Conservation (phyloP, 2,797 vertebrate species). For the Aphelocoma californica region DNA sequence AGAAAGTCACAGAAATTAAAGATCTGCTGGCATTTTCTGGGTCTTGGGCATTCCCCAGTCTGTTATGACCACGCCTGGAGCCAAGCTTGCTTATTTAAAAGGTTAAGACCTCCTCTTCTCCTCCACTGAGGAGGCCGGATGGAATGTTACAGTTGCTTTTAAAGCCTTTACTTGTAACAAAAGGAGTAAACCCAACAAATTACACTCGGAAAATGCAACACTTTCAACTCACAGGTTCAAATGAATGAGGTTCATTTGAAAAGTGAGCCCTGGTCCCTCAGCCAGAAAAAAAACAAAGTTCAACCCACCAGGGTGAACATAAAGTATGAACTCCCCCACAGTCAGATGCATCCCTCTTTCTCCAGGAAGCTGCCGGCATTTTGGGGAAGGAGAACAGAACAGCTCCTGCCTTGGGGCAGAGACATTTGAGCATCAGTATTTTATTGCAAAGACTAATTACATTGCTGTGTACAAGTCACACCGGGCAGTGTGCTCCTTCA, state of each 20-base stretch:
- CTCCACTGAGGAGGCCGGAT: accelerated
- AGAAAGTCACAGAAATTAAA: neutral
- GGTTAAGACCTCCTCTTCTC: neutral
- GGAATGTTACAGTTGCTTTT: neutral
- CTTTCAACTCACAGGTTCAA: neutral
- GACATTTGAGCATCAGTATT: conserved; percentile 18
- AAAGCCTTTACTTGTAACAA: neutral
- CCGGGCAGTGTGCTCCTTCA: conserved; percentile 67
- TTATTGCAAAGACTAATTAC: conserved; percentile 78
- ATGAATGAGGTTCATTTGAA: neutral
- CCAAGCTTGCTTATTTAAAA: neutral
- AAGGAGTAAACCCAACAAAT: neutral
- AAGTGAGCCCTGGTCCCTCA: too few relatives aligned
- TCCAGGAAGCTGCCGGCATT: neutral
- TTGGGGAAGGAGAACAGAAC: neutral
- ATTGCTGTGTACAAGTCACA: conserved; percentile 72
- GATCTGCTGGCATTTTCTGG: neutral
- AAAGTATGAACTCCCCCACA: neutral
- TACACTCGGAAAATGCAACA: accelerated
- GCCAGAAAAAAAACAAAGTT: neutral
- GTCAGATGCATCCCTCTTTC: neutral
- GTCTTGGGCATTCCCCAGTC: neutral
- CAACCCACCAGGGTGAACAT: accelerated
- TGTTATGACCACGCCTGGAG: neutral
- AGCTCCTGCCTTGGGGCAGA: neutral